Percentiles rank a stretch among this genome's conserved stretches.
Evolutionary conservation across 1,140 invertebrate species (phyloP).

Genomic region (Caerostris extrusa): DNA sequence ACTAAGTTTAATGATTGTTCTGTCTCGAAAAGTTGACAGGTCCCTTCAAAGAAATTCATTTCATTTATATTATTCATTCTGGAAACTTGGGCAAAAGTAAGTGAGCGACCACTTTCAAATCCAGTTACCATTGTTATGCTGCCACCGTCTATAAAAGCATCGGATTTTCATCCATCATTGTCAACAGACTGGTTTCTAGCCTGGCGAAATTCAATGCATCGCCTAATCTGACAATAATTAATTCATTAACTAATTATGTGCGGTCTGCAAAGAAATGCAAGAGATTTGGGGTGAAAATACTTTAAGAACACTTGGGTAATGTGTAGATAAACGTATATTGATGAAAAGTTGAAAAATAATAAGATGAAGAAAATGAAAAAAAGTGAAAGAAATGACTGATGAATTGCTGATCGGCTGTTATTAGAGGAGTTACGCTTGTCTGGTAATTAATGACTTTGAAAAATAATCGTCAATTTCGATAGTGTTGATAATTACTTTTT

Average conservation of each 20-base stretch:
- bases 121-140: constrained; percentile 26
- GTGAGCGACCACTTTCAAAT: constrained; percentile 38
- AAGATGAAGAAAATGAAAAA: constrained; percentile 7
- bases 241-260: constrained; percentile 70
- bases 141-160: constrained; percentile 26
- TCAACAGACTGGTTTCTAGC: not conserved
- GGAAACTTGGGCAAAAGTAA: not conserved
- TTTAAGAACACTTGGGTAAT: constrained; percentile 40
- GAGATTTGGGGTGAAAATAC: constrained; percentile 54
- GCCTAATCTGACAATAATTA: constrained; percentile 62
- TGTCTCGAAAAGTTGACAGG: not conserved
- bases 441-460: constrained; percentile 58
- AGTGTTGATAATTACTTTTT: constrained; percentile 54
- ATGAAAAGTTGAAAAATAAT: constrained; percentile 52
- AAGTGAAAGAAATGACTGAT: constrained; percentile 39
- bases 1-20: not conserved
- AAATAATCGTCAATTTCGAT: constrained; percentile 44
- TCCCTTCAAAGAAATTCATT: not conserved
- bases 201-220: constrained; percentile 38
- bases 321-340: constrained; percentile 60
- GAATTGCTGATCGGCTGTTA: constrained; percentile 61
- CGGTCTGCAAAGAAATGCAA: constrained; percentile 40
- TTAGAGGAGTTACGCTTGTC: constrained; percentile 70
- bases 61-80: not conserved
- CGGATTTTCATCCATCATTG: constrained; percentile 36